Percentiles rank a stretch among this genome's conserved stretches.
These are phyloP conservation scores for Chromoteleia sp. DNA, from an alignment of 2,888 invertebrate genomes.

Conservation along the genomic window DNA sequence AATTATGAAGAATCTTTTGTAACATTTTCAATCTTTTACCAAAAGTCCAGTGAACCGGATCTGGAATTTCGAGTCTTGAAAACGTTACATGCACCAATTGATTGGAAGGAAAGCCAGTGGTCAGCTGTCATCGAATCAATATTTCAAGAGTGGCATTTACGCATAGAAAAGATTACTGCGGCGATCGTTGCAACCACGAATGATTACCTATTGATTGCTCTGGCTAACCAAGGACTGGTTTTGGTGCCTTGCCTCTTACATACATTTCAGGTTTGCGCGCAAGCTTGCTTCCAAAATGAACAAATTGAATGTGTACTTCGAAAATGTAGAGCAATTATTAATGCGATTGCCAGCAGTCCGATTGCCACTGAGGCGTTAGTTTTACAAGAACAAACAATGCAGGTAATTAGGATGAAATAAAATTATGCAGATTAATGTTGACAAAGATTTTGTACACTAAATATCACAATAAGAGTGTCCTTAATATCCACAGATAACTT, in stretches of 20 bases:
- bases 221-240: conserved; percentile 80
- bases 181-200: conserved; percentile 83
- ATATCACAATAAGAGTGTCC: too few species aligned
- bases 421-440: too few species aligned
- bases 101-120: conserved; percentile 84
- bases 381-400: conserved; percentile 83
- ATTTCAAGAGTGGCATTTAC: conserved; percentile 84
- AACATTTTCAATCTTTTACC: conserved; percentile 84
- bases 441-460: too few species aligned
- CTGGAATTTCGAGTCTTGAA: conserved; percentile 84
- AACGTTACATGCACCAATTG: conserved; percentile 83
- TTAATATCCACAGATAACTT: too few species aligned
- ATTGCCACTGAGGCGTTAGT: conserved; percentile 79
- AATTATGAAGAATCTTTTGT: conserved; percentile 82
- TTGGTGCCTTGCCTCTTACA: conserved; percentile 85
- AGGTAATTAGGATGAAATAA: conserved; percentile 72
- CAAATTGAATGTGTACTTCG: conserved; percentile 81
- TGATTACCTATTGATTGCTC: conserved; percentile 79
- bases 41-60: conserved; percentile 81
- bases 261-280: conserved; percentile 84
- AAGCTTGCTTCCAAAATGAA: conserved; percentile 82
- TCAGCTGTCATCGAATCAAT: conserved; percentile 81
- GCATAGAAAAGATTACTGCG: conserved; percentile 83
- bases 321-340: conserved; percentile 83
- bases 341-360: conserved; percentile 81